Conservation (phyloP, 2,113 vertebrate genomes). For the Micromys minutus region DNA sequence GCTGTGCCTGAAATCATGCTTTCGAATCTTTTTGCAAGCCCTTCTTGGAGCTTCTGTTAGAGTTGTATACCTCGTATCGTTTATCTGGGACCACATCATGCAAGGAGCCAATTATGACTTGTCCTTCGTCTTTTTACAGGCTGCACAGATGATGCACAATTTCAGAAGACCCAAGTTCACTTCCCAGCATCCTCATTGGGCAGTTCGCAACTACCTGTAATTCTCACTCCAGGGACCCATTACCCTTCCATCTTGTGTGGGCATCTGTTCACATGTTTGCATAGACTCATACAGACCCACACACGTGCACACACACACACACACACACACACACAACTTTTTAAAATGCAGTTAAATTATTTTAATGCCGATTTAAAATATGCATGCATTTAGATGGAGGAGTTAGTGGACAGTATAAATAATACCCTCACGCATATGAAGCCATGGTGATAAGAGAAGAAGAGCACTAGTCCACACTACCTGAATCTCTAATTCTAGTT, state of each 20-base stretch:
- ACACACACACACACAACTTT: neutral
- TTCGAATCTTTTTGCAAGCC: neutral
- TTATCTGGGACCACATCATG: neutral
- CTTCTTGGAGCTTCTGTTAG: neutral
- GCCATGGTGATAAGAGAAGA: neutral
- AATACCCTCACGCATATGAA: neutral
- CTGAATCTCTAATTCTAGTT: neutral
- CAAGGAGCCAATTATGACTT: neutral
- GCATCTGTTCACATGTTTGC: neutral
- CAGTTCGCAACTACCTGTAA: neutral
- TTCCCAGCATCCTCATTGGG: neutral
- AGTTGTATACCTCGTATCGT: neutral
- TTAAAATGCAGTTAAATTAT: neutral
- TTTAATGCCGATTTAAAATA: neutral
- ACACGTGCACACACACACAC: neutral
- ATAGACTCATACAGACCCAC: neutral
- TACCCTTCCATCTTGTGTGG: neutral
- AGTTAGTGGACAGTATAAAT: neutral
- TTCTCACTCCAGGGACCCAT: too few species aligned
- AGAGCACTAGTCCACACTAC: neutral
- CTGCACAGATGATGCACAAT: too few species aligned
- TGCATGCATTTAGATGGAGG: conserved; percentile 24
- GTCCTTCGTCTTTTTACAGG: neutral
- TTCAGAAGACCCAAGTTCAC: neutral
- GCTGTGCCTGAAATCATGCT: neutral